Conservation (phyloP, 2,113 vertebrate genomes). For the Etheostoma spectabile region DNA sequence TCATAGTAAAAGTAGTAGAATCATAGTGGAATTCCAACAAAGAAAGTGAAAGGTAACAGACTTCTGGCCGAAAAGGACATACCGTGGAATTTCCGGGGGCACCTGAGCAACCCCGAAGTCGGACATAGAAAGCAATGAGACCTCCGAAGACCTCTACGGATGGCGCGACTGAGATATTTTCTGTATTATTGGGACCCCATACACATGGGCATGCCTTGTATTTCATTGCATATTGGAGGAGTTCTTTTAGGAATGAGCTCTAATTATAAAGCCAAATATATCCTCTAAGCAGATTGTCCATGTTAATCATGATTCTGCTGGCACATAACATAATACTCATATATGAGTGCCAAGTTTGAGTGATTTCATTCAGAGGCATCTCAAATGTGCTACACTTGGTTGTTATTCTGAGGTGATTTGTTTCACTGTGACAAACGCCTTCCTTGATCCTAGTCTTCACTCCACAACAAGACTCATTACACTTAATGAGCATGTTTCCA, state of each 20-base stretch:
- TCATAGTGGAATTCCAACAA: too few relatives aligned
- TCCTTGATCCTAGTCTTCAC: constrained; percentile 1
- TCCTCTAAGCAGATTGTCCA: not conserved
- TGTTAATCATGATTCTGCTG: not conserved
- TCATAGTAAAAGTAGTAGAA: too few relatives aligned
- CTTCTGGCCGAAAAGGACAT: too few relatives aligned
- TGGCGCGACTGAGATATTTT: too few relatives aligned
- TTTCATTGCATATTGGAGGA: not conserved
- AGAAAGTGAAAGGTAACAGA: too few relatives aligned
- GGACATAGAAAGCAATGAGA: not conserved
- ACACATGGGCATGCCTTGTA: not conserved
- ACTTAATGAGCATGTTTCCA: constrained; percentile 21
- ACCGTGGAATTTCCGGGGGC: too few relatives aligned
- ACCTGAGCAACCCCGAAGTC: too few relatives aligned
- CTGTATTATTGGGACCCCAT: not conserved
- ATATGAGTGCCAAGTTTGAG: not conserved
- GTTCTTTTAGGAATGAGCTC: not conserved
- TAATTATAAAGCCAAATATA: not conserved
- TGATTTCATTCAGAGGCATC: not conserved
- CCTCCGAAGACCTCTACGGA: not conserved
- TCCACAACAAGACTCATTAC: constrained; percentile 1
- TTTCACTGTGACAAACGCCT: constrained; percentile 2
- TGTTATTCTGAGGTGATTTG: not conserved
- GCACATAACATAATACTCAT: not conserved
- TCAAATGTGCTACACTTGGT: not conserved